Evolutionary conservation across 2,797 vertebrate genomes (phyloP), one percentile per base, ranked within the genome.

Genomic region (Acrossocheilus fasciatus): DNA sequence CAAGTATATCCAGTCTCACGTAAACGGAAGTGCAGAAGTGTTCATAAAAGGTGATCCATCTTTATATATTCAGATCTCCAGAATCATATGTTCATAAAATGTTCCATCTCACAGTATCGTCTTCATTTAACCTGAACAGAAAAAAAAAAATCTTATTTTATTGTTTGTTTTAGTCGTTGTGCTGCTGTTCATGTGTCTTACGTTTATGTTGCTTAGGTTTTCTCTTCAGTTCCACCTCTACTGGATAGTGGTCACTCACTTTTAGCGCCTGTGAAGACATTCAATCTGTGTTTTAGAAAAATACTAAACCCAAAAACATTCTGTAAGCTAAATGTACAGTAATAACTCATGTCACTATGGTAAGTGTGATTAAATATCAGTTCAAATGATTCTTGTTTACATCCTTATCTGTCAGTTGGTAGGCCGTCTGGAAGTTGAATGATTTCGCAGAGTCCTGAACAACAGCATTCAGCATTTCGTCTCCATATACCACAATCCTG

Each of bases 191-290:
- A 4, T 12, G 0, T 34, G n/a, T n/a, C 6, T 64, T 66, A 0
- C 34, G 1, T 77, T 12, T 70, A 86, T 15, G 12, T 66, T 15
- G 47, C 10, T 26, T 72, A 14, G 12, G 5, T 64, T 50, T 45
- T 3, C 0, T 9, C 39, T 91, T 95, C 77, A 96, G 90, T 74
- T 94, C 81, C 81, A 96, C 94, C 83, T 96, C 94, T 78, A 96
- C 95, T 2, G 95, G 94, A 80, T 95, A 96, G 88, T 95, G 95
- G 62, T 96, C 95, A 5, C 94, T 96, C 69, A 96, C 93, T 3
- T 94, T 88, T n/a, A 92, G 87, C 2, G 94, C 82, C 95, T 95
- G 87, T 41, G 81, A 34, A 90, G 1, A 87, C 14, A 73, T 45
- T 20, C 4, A 10, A 52, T 59, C 14, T 57, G 12, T 6, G 50